A percentile compares a stretch with the other conserved stretches of the same genome.
Conservation (phyloP, 37 sponge, comb jelly and placozoan species). For the Cliona cf. orientalis region DNA sequence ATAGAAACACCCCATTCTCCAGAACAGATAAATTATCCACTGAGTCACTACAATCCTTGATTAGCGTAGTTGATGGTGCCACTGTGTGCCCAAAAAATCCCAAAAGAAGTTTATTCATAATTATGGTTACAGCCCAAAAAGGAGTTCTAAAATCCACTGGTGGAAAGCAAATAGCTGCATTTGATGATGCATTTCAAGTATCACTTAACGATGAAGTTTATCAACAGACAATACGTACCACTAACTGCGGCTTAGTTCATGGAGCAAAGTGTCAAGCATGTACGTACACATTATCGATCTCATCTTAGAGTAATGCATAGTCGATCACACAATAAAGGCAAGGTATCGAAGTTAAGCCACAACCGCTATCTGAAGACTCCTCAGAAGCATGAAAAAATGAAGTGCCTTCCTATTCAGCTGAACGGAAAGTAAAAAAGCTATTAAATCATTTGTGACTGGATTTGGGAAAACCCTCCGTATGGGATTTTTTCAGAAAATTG, state of each 20-base stretch:
- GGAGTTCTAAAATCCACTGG: neutral
- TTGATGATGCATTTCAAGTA: neutral
- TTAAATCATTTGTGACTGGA: no score
- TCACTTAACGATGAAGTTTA: neutral
- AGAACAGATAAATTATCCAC: neutral
- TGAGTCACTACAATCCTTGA: neutral
- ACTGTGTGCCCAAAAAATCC: neutral
- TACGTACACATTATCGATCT: neutral
- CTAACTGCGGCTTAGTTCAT: neutral
- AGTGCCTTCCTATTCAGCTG: neutral
- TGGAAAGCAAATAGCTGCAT: neutral
- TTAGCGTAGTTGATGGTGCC: neutral
- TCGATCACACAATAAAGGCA: neutral
- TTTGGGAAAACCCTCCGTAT: no score
- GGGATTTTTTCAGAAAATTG: no score
- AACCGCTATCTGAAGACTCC: conserved; percentile 6
- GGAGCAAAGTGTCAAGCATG: conserved; percentile 7
- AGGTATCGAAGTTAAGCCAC: neutral
- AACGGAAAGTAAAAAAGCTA: neutral
- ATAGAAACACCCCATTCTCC: neutral
- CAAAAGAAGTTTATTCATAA: neutral
- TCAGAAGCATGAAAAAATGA: neutral
- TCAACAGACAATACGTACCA: neutral
- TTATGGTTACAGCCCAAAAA: neutral
- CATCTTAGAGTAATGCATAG: neutral